Percentiles rank a stretch among this genome's conserved stretches.
Evolutionary conservation across 2,113 vertebrate species (phyloP).

Genomic region (Apteryx owenii): DNA sequence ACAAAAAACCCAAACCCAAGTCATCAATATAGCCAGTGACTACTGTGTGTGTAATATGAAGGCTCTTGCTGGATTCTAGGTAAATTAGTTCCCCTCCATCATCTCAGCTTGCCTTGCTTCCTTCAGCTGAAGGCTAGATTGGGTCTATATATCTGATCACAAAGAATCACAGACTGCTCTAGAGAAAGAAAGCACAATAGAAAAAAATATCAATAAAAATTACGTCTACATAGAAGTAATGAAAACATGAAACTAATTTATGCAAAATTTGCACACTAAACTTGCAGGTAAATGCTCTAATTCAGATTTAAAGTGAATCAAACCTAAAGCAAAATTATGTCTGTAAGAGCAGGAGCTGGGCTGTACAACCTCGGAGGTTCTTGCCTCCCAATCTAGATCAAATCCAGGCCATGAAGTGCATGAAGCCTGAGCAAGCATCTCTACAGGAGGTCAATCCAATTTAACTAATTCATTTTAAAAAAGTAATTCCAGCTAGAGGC

Average conservation of each 20-base stretch:
- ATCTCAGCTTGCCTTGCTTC: background rate
- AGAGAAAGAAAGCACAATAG: background rate
- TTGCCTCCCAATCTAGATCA: background rate
- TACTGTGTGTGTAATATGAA: background rate
- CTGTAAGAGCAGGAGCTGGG: background rate
- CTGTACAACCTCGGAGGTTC: background rate
- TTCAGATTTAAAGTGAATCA: background rate
- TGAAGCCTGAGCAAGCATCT: background rate
- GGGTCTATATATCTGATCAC: background rate
- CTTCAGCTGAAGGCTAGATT: background rate
- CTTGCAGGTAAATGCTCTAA: background rate
- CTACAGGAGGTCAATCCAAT: too few relatives aligned
- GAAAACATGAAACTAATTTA: background rate
- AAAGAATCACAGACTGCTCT: background rate
- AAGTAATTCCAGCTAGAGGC: background rate
- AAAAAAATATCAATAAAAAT: background rate
- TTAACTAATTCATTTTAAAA: background rate
- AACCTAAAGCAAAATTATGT: background rate
- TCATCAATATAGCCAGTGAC: background rate
- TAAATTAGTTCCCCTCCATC: background rate
- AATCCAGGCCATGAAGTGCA: background rate
- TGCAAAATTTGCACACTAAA: background rate
- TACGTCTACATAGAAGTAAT: background rate
- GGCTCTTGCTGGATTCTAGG: background rate
- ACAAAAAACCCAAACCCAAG: background rate